Base-by-base conservation (phyloP, 2,797 vertebrate genomes). In the Coranthus polyacanthus region DNA sequence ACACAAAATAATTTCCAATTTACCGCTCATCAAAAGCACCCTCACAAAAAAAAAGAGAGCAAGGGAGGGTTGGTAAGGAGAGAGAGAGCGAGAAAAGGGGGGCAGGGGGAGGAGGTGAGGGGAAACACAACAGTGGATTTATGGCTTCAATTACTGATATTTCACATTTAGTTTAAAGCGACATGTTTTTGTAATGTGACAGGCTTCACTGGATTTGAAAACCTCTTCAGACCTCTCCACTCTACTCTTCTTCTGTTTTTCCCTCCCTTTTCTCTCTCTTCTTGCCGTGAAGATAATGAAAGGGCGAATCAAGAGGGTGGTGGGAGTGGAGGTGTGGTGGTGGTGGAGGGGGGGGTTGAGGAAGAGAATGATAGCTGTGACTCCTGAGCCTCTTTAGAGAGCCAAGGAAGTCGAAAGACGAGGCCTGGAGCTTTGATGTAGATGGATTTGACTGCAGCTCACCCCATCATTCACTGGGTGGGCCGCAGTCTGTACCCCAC, bases 161-260 rank as follows among this genome's bases (percentile, higher is more conserved):
- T 96, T 96, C 95, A 97, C 95, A 94, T 96, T 95, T 94, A 93
- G 93, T 96, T 96, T 95, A 95, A 96, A 95, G 95, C 95, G 94
- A 95, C 95, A 93, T 95, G 95, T 95, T 96, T 96, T 95, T 96
- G 71, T 95, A 95, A 95, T 95, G 93, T 96, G 96, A 96, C 96
- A 95, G 94, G 94, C 93, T 95, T 94, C 93, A 91, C 90, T 91
- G 93, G 91, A 92, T 94, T 93, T 92, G 92, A 95, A 91, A 94
- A 90, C 87, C 94, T 95, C 91, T 93, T 95, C 91, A 94, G 93
- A 93, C 91, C 91, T 91, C 93, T 93, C 86, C 84, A 80, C 83
- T 86, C 73, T 72, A 66, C 60, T 85, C 75, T 57, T 75, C 72
- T 68, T 79, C 64, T 68, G 54, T 80, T 68, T 63, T 53, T 42